phyloP scores from a whole-genome alignment of 2,113 vertebrate species.

The Gymnobelideus leadbeateri region DNA sequence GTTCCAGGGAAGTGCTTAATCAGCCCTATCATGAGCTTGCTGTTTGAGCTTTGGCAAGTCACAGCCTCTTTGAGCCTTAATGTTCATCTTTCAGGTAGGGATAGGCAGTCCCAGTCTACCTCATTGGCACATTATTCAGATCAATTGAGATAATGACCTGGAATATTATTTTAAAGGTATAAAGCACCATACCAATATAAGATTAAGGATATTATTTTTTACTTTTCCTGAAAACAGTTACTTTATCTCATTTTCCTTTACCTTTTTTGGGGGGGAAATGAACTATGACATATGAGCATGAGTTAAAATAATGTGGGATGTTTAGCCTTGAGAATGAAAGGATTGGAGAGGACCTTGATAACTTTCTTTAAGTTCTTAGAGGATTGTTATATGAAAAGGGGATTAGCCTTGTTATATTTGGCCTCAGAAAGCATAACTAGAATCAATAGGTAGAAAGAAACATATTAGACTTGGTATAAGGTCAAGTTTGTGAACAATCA shows the following conservation, averaged over 20 bases:
- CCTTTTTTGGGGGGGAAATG: neutral
- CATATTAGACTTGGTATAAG: neutral
- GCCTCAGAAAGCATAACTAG: neutral
- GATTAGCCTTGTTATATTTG: neutral
- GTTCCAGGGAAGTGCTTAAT: neutral
- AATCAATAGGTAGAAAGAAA: neutral
- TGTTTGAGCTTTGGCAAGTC: neutral
- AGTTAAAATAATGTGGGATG: neutral
- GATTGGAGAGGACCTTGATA: neutral
- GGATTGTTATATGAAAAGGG: neutral
- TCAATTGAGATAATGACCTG: too few species aligned
- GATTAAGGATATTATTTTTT: too few species aligned
- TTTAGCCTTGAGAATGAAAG: neutral
- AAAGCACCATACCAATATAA: too few species aligned
- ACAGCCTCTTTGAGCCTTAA: neutral
- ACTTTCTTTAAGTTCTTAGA: neutral
- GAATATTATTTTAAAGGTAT: too few species aligned
- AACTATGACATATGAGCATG: neutral
- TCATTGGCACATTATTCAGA: neutral
- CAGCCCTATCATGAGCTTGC: neutral
- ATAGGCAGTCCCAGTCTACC: neutral
- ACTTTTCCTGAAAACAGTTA: neutral
- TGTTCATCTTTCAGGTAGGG: neutral
- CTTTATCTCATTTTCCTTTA: neutral
- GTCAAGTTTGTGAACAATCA: neutral